Evolutionary conservation across 2,797 vertebrate species (phyloP).

Genomic region (Rhabdomys pumilio): DNA sequence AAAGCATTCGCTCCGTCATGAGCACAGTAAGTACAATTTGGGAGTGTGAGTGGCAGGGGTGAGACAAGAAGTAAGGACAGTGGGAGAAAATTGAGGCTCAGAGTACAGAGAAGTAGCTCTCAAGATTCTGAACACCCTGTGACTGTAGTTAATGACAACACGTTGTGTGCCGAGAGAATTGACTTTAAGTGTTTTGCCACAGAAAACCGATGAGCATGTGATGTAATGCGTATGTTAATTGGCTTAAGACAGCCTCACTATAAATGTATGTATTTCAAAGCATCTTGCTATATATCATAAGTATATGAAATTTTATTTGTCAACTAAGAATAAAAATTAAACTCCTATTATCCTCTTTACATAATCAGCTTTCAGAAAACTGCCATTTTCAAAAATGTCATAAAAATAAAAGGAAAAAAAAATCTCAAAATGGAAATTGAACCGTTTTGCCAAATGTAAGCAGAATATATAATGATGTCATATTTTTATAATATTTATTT

Average conservation of each 20-base stretch:
- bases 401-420: slow-evolving; percentile 26
- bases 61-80: not conserved
- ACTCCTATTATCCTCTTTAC: not conserved
- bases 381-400: slow-evolving; percentile 39
- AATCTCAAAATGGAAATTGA: slow-evolving; percentile 46
- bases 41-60: not conserved
- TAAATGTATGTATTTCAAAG: not conserved
- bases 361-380: slow-evolving; percentile 31
- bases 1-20: slow-evolving; percentile 36
- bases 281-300: not conserved
- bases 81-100: not conserved
- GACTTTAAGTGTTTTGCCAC: not conserved
- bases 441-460: slow-evolving; percentile 43
- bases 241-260: not conserved
- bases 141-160: not conserved
- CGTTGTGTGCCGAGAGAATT: not conserved
- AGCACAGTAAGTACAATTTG: not conserved
- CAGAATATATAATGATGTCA: not conserved
- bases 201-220: not conserved
- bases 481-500: slow-evolving; percentile 57
- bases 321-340: slow-evolving; percentile 37
- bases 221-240: slow-evolving; percentile 28
- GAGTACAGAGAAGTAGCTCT: not conserved
- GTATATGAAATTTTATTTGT: not conserved
- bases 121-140: not conserved